Evolutionary conservation across 2,797 vertebrate species (phyloP), one percentile per base, ranked within the genome.

Genomic region (Sciurus vulgaris): DNA sequence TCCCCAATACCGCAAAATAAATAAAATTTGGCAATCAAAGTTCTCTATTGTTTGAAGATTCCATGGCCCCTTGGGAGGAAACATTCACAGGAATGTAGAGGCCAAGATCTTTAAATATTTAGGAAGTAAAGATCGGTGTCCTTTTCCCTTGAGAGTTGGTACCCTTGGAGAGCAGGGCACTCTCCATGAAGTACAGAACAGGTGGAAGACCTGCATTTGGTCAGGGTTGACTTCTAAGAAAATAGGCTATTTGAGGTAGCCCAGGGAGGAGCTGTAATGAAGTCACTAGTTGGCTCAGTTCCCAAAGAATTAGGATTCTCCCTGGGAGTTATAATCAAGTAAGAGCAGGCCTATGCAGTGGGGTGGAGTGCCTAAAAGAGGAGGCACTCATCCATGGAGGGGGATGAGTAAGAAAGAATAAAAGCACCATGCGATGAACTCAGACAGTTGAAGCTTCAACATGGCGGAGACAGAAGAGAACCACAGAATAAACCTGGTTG

Each of bases 31-130:
- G 22, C 44, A 33, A 35, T 76, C 70, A 76, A 94, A 24, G 5
- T 12, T 41, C 26, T 44, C 54, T 5, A 85, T 35, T 87, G 4
- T 86, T 44, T 73, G 61, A 91, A 22, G n/a, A 13, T 77, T 41
- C n/a, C 51, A 47, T 63, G 15, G 33, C n/a, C n/a, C 15, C 51
- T 92, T 84, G 26, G 38, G n/a, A 93, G 17, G 33, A 96, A 38
- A 70, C 5, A 56, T 35, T 77, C 17, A 63, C 33, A 87, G 49
- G 33, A 89, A 67, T 10, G n/a, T n/a, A 33, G 33, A 72, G 14
- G 44, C 11, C 35, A 93, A 79, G 76, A 74, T 54, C n/a, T 41
- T 78, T 49, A 93, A 86, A 93, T 92, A 70, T 74, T 65, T 90
- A 69, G 24, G 59, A 91, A 83, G 35, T 79, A 84, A 94, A 78